Percentiles rank a stretch among this genome's conserved stretches.
phyloP scores from a whole-genome alignment of 2,113 vertebrate species.

The Phalacrocorax aristotelis region DNA sequence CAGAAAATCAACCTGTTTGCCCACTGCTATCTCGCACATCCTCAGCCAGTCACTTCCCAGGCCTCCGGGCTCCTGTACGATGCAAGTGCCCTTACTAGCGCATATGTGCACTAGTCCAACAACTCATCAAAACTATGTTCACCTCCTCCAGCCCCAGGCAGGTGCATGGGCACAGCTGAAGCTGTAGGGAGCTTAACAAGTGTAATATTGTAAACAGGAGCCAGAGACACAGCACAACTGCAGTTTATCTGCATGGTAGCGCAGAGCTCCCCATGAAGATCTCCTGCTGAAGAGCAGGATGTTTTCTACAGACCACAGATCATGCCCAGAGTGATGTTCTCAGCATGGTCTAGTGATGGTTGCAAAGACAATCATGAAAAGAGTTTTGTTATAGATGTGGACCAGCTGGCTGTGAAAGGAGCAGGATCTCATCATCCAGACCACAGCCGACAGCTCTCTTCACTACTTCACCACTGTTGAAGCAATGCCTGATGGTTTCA shows the following conservation, averaged over 20 bases:
- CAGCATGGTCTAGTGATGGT: too few species aligned
- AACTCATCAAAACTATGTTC: background rate
- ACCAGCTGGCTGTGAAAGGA: background rate
- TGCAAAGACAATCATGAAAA: background rate
- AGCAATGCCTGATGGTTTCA: background rate
- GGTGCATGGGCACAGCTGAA: background rate
- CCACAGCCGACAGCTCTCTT: background rate
- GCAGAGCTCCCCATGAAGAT: background rate
- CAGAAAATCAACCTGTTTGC: background rate
- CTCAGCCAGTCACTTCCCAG: background rate
- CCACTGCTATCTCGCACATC: background rate
- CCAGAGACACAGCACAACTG: background rate
- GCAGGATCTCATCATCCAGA: background rate
- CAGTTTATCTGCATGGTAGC: rapidly evolving
- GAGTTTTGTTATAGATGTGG: background rate
- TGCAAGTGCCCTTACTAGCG: rapidly evolving
- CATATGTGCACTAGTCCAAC: background rate
- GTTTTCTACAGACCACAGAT: background rate
- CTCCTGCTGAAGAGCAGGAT: background rate
- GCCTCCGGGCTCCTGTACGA: rapidly evolving
- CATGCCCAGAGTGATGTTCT: background rate
- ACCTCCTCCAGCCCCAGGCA: background rate
- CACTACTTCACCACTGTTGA: rapidly evolving
- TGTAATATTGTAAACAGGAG: background rate
- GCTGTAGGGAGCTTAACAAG: background rate